Percentiles rank a stretch among this genome's conserved stretches.
phyloP scores from a whole-genome alignment of 1,140 invertebrate genomes.

The Drosophila sproati region DNA sequence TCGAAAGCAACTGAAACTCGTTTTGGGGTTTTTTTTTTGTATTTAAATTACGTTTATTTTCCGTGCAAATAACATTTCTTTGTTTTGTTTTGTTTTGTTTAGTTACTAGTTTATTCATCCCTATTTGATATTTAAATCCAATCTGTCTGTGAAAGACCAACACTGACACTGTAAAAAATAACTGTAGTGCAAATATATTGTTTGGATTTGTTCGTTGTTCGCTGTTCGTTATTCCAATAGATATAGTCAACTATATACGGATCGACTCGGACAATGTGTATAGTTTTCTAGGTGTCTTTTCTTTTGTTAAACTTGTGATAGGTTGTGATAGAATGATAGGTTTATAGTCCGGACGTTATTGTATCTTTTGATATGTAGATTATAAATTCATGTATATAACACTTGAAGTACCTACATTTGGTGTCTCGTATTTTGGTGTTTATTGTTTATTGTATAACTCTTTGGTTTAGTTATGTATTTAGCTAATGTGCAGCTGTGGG shows the following conservation, averaged over 20 bases:
- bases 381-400: conserved; percentile 30
- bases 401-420: conserved; percentile 26
- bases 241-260: too few species aligned
- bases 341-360: conserved; percentile 31
- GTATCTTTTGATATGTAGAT: conserved; percentile 38
- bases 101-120: neutral
- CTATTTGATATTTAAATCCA: neutral
- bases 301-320: too few species aligned
- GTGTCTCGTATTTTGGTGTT: neutral
- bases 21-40: conserved; percentile 17
- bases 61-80: conserved; percentile 12
- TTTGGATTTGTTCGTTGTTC: too few species aligned
- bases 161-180: too few species aligned
- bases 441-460: conserved; percentile 5
- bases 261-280: too few species aligned
- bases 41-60: conserved; percentile 11
- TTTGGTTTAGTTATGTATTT: conserved; percentile 6
- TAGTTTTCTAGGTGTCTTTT: too few species aligned
- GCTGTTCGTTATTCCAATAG: too few species aligned
- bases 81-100: neutral
- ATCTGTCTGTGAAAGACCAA: too few species aligned
- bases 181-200: too few species aligned
- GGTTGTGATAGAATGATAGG: too few species aligned
- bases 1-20: too few species aligned
- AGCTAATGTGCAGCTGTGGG: conserved; percentile 2